phyloP scores from a whole-genome alignment of 2,888 invertebrate genomes.

The Drosophila anceps region DNA sequence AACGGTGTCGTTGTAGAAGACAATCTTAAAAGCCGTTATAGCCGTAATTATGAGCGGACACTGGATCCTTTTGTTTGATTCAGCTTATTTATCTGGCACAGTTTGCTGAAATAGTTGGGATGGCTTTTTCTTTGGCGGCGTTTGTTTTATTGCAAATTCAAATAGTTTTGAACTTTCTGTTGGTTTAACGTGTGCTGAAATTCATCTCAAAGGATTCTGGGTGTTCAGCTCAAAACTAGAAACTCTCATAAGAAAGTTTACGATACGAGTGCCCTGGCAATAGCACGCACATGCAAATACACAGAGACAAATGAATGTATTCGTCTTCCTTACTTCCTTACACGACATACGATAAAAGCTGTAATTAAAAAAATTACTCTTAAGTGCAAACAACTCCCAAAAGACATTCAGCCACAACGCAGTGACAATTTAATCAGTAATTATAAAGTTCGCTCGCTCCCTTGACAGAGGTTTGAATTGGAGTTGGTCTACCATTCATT shows the following conservation, averaged over 20 bases:
- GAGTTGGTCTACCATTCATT: not conserved
- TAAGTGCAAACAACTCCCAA: slow-evolving; percentile 38
- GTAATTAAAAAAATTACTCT: slow-evolving; percentile 55
- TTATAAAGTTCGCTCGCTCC: slow-evolving; percentile 3
- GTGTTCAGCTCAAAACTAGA: slow-evolving; percentile 72
- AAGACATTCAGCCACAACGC: slow-evolving; percentile 11
- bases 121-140: slow-evolving; percentile 1
- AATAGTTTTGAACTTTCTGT: slow-evolving; percentile 72
- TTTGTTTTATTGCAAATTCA: slow-evolving; percentile 64
- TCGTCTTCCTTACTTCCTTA: not conserved
- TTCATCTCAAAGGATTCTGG: slow-evolving; percentile 66
- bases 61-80: not conserved
- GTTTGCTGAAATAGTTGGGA: slow-evolving; percentile 43
- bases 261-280: slow-evolving; percentile 55
- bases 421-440: slow-evolving; percentile 36
- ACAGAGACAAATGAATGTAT: slow-evolving; percentile 46
- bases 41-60: slow-evolving; percentile 29
- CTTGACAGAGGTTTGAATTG: not conserved
- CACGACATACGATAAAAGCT: slow-evolving; percentile 12
- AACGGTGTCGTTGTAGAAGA: too few species aligned
- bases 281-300: slow-evolving; percentile 66
- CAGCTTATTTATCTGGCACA: slow-evolving; percentile 38
- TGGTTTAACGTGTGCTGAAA: slow-evolving; percentile 24
- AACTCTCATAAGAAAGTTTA: slow-evolving; percentile 76
- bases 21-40: slow-evolving; percentile 4